Evolutionary conservation across 2,797 vertebrate species (phyloP).

Genomic region (Micromesistius poutassou): DNA sequence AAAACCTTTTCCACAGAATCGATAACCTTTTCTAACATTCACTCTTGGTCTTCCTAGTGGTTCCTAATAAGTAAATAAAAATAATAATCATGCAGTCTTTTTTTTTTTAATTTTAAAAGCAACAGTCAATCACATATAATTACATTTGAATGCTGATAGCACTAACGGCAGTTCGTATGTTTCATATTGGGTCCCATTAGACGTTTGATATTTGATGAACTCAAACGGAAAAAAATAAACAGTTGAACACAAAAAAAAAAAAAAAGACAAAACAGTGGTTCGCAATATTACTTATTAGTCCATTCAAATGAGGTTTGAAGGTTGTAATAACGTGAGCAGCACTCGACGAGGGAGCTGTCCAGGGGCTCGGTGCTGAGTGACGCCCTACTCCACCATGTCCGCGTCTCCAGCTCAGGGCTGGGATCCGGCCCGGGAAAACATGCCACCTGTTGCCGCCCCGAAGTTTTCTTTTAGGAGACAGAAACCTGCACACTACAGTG

Average conservation of each 20-base stretch:
- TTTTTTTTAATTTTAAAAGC: conserved; percentile 1
- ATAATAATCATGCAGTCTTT: neutral
- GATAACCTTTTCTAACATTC: neutral
- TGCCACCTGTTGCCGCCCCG: conserved; percentile 73
- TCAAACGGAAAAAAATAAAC: neutral
- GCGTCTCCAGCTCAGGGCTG: conserved; percentile 56
- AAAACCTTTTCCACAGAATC: neutral
- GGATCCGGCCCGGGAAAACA: conserved; percentile 55
- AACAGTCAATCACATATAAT: neutral
- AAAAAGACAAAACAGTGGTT: neutral
- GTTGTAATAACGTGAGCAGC: conserved; percentile 21
- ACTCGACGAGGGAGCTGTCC: conserved; percentile 69
- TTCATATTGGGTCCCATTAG: neutral
- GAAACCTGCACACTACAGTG: conserved; percentile 26
- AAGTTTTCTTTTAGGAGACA: conserved; percentile 62
- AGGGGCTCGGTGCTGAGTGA: conserved; percentile 71
- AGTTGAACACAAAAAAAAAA: neutral
- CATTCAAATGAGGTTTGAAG: neutral
- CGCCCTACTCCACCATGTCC: conserved; percentile 60
- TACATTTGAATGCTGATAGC: neutral
- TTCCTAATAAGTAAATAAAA: neutral
- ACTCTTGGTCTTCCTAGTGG: neutral
- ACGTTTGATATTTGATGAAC: neutral
- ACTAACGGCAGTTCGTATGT: neutral
- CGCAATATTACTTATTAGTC: neutral